Base-by-base conservation (phyloP, 2,888 invertebrate genomes). In the Drosophila longiperda region DNA sequence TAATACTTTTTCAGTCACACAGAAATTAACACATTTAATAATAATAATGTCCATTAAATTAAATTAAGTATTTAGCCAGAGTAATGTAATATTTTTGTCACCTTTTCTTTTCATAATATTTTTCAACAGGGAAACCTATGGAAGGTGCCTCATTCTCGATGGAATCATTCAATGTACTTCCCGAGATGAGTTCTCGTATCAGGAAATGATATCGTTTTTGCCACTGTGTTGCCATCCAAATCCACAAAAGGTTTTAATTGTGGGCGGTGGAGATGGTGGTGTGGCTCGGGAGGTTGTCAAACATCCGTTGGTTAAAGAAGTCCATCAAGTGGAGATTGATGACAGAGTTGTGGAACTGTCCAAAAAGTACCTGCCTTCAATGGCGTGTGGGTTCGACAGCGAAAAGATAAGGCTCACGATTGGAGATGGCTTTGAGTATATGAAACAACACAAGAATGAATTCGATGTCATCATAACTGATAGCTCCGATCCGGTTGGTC, bases 401-500 rank as follows among this genome's bases (percentile, higher is more conserved):
- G 95, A 96, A 0, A 99, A 99, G 93, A 93, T 99, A 26, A 95
- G 94, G 0, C 93, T 99, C 0, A 95, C 96, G 90, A 96, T 99
- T 49, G 97, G 97, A 0, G 99, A 99, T 93, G 99, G 99, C 0
- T 98, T 98, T 91, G 96, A 98, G 83, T 99, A 97, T 92, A 96
- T 99, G 95, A 96, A 96, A 89, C 95, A 96, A 60, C 97, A 98
- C 91, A 94, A 94, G 66, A 94, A 95, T 48, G 96, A 97, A 93
- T 99, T 98, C 92, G 99, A 99, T 93, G 97, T 99, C 50, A 98
- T 99, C 78, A 99, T 99, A 65, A 99, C 99, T 0, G 99, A 99
- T 92, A 99, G 99, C 77, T 98, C 99, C 48, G 99, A 99, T 94
- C 99, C 99, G 0, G 95, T 99, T 34, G 99, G 99, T 0, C 96